Evolutionary conservation across 2,113 vertebrate genomes (phyloP).

Genomic region (Piprites chloris): DNA sequence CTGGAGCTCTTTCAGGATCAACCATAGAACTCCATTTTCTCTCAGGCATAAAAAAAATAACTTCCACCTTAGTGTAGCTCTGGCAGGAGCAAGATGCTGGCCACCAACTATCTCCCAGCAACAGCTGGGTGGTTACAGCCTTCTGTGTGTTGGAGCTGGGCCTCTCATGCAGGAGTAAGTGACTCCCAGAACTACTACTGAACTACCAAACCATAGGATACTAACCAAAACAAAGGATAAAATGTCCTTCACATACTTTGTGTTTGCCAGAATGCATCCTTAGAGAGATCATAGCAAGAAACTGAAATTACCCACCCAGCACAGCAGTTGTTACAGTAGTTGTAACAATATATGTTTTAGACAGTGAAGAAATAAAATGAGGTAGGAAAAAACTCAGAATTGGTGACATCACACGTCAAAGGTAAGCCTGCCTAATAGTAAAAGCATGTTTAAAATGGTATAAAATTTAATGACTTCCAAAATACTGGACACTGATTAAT

Average conservation of each 20-base stretch:
- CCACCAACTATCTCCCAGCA: neutral
- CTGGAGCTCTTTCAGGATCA: neutral
- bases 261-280: neutral
- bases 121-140: neutral
- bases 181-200: neutral
- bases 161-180: neutral
- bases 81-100: neutral
- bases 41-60: neutral
- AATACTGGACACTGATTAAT: conserved; percentile 60
- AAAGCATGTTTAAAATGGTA: neutral
- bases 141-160: neutral
- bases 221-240: neutral
- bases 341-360: neutral
- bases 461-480: conserved; percentile 38
- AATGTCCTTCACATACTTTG: neutral
- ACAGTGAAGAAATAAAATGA: neutral
- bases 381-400: neutral
- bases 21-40: neutral
- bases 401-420: conserved; percentile 22
- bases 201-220: too few species aligned
- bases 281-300: conserved; percentile 1
- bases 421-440: neutral
- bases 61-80: neutral
- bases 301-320: neutral
- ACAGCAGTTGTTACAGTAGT: neutral